Evolutionary conservation across 1,140 invertebrate species (phyloP).

Genomic region (Drosophila triauraria): DNA sequence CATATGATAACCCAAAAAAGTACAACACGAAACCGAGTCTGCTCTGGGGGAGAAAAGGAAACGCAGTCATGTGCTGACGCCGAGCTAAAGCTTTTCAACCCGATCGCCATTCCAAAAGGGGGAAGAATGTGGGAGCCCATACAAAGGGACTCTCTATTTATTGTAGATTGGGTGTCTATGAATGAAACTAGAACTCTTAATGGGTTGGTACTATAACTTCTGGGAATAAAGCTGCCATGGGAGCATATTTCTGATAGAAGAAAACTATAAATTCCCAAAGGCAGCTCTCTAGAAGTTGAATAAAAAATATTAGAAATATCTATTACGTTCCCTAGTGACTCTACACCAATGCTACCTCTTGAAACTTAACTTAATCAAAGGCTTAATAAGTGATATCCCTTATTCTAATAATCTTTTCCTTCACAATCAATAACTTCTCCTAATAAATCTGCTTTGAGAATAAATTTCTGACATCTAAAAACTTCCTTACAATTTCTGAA

Average conservation of each 20-base stretch:
- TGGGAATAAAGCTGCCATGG: background rate
- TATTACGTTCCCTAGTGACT: no score
- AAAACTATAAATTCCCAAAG: background rate
- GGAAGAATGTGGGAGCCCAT: constrained; percentile 9
- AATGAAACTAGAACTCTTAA: constrained; percentile 29
- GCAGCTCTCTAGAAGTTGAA: background rate
- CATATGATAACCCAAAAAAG: constrained; percentile 66
- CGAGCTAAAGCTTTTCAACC: constrained; percentile 37
- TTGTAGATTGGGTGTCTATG: constrained; percentile 12
- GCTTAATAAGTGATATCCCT: no score
- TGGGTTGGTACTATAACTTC: background rate
- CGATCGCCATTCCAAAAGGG: constrained; percentile 20
- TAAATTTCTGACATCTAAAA: no score
- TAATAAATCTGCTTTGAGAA: no score
- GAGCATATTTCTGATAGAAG: background rate
- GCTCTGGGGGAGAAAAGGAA: constrained; percentile 28
- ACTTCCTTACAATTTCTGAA: background rate
- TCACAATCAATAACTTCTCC: no score
- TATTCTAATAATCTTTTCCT: no score
- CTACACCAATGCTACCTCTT: no score
- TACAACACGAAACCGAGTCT: constrained; percentile 36
- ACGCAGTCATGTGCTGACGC: constrained; percentile 58
- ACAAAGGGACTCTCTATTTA: constrained; percentile 20
- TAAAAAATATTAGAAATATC: no score
- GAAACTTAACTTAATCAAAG: no score